Percentiles rank a stretch among this genome's conserved stretches.
Evolutionary conservation across 2,888 invertebrate genomes (phyloP).

Genomic region (Sialis lutaria): DNA sequence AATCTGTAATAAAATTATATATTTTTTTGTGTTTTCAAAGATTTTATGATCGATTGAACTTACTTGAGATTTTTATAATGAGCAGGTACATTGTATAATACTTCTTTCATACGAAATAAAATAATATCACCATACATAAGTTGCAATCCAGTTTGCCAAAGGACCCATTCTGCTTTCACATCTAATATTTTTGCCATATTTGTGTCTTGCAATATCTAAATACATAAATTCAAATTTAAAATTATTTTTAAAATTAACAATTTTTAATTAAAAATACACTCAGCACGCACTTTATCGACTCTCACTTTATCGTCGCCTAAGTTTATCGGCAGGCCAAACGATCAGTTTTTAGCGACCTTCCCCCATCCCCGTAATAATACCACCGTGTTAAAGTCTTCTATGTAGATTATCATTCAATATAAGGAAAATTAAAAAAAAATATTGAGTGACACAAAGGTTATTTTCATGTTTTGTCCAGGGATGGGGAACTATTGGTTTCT

Average conservation of each 20-base stretch:
- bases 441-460: too few species aligned
- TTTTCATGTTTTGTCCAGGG: too few species aligned
- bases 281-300: too few species aligned
- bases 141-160: slow-evolving; percentile 87
- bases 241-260: not conserved
- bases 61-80: slow-evolving; percentile 22
- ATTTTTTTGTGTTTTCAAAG: not conserved
- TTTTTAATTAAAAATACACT: not conserved
- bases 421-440: too few species aligned
- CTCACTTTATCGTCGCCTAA: too few species aligned
- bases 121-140: slow-evolving; percentile 68
- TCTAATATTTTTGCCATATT: slow-evolving; percentile 42
- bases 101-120: slow-evolving; percentile 68
- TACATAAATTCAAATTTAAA: not conserved
- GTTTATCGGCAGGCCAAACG: too few species aligned
- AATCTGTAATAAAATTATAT: slow-evolving; percentile 30
- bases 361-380: too few species aligned
- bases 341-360: too few species aligned
- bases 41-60: not conserved
- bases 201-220: slow-evolving; percentile 39
- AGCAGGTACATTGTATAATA: slow-evolving; percentile 35
- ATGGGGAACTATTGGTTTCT: too few species aligned
- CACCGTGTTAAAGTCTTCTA: too few species aligned
- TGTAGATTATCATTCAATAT: too few species aligned
- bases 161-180: slow-evolving; percentile 69